Evolutionary conservation across 64 coral and sea anemone genomes (phyloP).

Genomic region (Pocillopora damicornis): DNA sequence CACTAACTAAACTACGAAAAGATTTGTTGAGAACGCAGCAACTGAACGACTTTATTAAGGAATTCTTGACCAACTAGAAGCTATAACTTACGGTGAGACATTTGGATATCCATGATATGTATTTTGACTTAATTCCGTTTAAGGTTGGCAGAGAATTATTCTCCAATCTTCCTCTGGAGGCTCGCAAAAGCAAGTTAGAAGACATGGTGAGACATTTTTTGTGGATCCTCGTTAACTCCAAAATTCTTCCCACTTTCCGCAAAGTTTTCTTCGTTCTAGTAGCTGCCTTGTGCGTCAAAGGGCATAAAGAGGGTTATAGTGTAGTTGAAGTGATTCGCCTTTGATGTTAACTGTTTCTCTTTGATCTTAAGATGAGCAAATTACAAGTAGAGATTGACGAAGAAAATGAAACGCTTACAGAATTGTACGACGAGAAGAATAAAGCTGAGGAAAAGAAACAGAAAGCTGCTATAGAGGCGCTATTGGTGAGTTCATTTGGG

Average conservation of each 20-base stretch:
- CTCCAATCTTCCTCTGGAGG: constrained; percentile 61
- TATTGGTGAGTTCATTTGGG: constrained; percentile 60
- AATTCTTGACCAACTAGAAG: no score
- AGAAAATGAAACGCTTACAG: constrained; percentile 73
- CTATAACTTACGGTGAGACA: not conserved
- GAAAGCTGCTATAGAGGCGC: constrained; percentile 36
- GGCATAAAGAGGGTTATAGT: no score
- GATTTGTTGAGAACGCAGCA: no score
- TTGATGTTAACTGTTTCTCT: no score
- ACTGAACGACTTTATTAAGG: no score
- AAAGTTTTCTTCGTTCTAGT: no score
- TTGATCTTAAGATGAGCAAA: constrained; percentile 51
- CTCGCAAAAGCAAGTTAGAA: constrained; percentile 75
- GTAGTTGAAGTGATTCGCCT: no score
- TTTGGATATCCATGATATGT: not conserved
- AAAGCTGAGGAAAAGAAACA: constrained; percentile 50
- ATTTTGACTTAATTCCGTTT: not conserved
- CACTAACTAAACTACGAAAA: no score
- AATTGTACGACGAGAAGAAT: constrained; percentile 44
- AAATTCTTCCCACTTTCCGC: no score
- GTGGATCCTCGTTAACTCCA: not conserved
- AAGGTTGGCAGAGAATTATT: constrained; percentile 81
- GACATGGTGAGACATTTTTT: constrained; percentile 59
- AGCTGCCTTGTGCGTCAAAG: no score
- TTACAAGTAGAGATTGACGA: constrained; percentile 90